Conservation (phyloP, 2,113 vertebrate genomes). For the Stercorarius parasiticus region DNA sequence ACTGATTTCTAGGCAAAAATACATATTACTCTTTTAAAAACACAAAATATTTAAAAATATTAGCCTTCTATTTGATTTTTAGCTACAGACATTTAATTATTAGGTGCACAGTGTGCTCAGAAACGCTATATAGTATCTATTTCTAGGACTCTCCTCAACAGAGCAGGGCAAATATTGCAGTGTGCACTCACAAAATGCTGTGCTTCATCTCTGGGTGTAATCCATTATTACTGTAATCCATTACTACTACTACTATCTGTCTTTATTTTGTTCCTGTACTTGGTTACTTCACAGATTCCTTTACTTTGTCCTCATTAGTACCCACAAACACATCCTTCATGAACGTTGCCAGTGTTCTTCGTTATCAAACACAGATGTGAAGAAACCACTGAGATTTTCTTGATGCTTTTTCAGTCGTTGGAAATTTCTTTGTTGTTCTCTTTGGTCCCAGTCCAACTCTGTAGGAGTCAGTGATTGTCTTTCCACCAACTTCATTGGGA, state of each 20-base stretch:
- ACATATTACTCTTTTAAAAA: not conserved
- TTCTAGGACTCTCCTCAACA: not conserved
- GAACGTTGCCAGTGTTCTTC: not conserved
- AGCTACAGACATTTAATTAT: not conserved
- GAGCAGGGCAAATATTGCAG: not conserved
- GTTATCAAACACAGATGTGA: slow-evolving; percentile 60
- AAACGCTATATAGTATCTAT: not conserved
- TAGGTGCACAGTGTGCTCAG: not conserved
- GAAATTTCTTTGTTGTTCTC: slow-evolving; percentile 48
- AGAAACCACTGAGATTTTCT: slow-evolving; percentile 48
- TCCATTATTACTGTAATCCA: not conserved
- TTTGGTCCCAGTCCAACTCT: not conserved
- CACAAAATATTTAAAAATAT: not conserved
- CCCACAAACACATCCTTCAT: slow-evolving; percentile 32
- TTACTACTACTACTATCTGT: not conserved
- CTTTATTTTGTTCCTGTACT: slow-evolving; percentile 19
- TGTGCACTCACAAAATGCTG: not conserved
- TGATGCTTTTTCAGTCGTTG: slow-evolving; percentile 26
- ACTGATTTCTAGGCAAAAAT: not conserved
- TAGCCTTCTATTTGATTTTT: not conserved
- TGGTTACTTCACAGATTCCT: slow-evolving; percentile 39
- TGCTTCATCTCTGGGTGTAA: not conserved
- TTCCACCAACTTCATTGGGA: not conserved
- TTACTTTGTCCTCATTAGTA: slow-evolving; percentile 46
- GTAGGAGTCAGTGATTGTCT: not conserved